Percentiles rank a stretch among this genome's conserved stretches.
Conservation (phyloP, 2,797 vertebrate genomes). For the Oophaga sylvatica region DNA sequence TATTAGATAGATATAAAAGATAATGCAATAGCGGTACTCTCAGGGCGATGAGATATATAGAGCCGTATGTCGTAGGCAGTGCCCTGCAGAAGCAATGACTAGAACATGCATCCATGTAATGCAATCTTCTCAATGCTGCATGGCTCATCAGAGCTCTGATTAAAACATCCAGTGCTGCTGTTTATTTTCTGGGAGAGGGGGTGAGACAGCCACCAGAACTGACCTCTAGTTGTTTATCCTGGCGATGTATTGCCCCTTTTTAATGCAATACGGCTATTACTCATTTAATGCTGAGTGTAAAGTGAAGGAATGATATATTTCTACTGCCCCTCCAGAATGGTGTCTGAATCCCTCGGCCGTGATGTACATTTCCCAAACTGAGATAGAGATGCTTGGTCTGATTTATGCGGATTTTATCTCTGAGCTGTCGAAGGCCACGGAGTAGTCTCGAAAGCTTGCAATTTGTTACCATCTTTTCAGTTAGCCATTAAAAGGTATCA, state of each 20-base stretch:
- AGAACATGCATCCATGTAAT: slow-evolving; percentile 57
- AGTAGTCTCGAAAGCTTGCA: too few relatives aligned
- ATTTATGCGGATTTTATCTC: slow-evolving; percentile 34
- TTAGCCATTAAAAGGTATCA: too few relatives aligned
- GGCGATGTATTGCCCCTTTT: slow-evolving; percentile 55
- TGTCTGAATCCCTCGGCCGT: slow-evolving; percentile 26
- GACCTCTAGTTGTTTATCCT: slow-evolving; percentile 58
- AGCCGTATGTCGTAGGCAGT: slow-evolving; percentile 36
- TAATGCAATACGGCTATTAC: slow-evolving; percentile 56
- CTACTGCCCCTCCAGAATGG: slow-evolving; percentile 28
- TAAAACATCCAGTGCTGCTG: slow-evolving; percentile 52
- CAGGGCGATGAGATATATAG: slow-evolving; percentile 16
- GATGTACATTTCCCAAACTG: slow-evolving; percentile 44
- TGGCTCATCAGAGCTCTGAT: slow-evolving; percentile 59
- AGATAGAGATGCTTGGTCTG: slow-evolving; percentile 41
- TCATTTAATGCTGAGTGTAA: slow-evolving; percentile 54
- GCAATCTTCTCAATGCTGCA: slow-evolving; percentile 57
- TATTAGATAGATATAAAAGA: not conserved
- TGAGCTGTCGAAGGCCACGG: slow-evolving; percentile 24
- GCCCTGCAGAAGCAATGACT: slow-evolving; percentile 39
- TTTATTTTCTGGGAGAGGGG: slow-evolving; percentile 52
- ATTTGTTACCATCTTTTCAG: too few relatives aligned
- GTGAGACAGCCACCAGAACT: slow-evolving; percentile 40
- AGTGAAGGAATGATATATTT: slow-evolving; percentile 56
- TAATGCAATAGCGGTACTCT: not conserved